Conservation (phyloP, 2,797 vertebrate species). For the Ceyx erithaca region DNA sequence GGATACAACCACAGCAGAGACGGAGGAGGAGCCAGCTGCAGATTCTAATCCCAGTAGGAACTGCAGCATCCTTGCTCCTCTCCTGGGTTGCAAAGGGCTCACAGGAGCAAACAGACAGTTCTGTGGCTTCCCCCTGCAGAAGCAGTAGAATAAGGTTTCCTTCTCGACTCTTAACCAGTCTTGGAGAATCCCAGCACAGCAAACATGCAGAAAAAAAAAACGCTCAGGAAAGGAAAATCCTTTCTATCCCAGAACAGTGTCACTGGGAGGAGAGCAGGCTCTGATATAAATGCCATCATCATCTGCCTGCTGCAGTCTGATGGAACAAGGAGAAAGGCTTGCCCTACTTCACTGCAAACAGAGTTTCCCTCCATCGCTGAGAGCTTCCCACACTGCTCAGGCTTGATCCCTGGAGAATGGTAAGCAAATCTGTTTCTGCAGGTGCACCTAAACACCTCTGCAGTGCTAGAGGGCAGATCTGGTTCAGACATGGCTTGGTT, state of each 20-base stretch:
- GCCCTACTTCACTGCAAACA: conserved; percentile 32
- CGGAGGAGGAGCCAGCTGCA: conserved; percentile 58
- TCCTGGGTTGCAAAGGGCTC: conserved; percentile 39
- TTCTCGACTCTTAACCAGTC: background rate
- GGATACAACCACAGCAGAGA: conserved; percentile 50
- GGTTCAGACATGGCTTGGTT: background rate
- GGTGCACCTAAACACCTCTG: background rate
- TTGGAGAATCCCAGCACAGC: background rate
- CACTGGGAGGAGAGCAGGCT: conserved; percentile 4
- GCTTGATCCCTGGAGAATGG: background rate
- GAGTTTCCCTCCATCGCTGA: background rate
- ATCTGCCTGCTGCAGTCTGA: conserved; percentile 20
- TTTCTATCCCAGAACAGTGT: conserved; percentile 7
- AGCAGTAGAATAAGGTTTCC: background rate
- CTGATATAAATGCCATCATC: background rate
- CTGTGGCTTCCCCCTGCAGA: background rate
- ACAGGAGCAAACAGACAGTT: background rate
- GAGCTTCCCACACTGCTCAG: background rate
- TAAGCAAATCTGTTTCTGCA: background rate
- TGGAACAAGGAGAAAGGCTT: background rate
- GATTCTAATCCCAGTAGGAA: conserved; percentile 55
- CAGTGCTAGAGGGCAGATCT: background rate
- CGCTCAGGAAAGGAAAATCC: conserved; percentile 6
- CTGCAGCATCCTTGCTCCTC: conserved; percentile 57
- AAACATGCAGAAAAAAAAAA: conserved; percentile 13